Evolutionary conservation across 1,140 invertebrate genomes (phyloP).

Genomic region (Tetranychus urticae): DNA sequence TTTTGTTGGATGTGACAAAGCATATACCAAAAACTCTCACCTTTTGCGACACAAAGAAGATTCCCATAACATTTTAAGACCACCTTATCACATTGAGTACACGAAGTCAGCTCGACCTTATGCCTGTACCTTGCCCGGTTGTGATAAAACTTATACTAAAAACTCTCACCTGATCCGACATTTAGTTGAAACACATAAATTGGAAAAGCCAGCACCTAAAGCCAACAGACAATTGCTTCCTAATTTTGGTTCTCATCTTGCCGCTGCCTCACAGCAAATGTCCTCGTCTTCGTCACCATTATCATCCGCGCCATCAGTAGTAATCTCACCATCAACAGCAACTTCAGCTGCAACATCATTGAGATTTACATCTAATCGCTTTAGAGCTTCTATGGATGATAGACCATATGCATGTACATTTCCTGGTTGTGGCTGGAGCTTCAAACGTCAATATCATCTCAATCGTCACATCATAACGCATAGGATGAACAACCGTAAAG

Average conservation of each 20-base stretch:
- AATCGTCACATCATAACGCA: constrained; percentile 1
- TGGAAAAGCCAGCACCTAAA: neutral
- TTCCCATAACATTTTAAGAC: neutral
- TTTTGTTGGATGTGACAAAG: neutral
- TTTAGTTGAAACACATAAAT: neutral
- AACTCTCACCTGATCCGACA: constrained; percentile 1
- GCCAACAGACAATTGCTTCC: neutral
- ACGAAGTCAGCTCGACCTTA: neutral
- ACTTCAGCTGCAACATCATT: neutral
- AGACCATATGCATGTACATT: constrained; percentile 1
- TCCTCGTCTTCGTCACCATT: too few relatives aligned
- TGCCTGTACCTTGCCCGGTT: neutral
- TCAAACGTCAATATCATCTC: constrained; percentile 2
- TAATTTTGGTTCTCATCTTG: neutral
- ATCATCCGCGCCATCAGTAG: neutral
- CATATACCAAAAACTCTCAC: neutral
- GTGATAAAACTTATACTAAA: constrained; percentile 4
- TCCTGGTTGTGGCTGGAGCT: neutral
- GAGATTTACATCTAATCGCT: neutral
- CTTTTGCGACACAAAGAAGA: neutral
- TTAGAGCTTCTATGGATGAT: neutral
- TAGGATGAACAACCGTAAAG: neutral
- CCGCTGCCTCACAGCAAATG: neutral
- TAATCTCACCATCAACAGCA: neutral
- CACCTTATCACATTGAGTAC: neutral